Evolutionary conservation across 2,888 invertebrate genomes (phyloP).

Genomic region (Hedya salicella): DNA sequence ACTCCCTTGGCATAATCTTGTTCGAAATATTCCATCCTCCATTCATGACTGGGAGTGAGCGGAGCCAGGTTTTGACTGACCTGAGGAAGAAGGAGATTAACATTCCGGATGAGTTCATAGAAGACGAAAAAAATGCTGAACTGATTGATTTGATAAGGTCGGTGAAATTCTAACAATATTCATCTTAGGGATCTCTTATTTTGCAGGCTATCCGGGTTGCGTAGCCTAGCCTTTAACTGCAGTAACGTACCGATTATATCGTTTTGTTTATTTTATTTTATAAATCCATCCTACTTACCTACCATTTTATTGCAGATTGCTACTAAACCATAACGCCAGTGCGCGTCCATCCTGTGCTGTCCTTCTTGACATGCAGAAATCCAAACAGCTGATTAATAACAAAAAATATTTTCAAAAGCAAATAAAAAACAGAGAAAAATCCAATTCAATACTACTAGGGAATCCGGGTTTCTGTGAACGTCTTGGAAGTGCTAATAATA

Average conservation of each 20-base stretch:
- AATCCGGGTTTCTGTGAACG: neutral
- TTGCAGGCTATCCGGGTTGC: no score
- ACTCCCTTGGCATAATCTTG: constrained; percentile 94
- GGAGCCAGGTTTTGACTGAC: constrained; percentile 90
- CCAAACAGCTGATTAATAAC: neutral
- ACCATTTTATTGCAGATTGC: neutral
- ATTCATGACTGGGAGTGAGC: constrained; percentile 94
- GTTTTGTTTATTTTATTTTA: no score
- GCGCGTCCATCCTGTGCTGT: neutral
- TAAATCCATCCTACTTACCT: no score
- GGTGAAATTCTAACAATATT: neutral
- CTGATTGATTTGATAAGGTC: neutral
- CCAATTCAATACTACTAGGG: neutral
- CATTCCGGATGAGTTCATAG: constrained; percentile 88
- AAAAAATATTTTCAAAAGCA: neutral
- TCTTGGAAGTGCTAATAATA: neutral
- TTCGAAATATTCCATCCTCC: constrained; percentile 98
- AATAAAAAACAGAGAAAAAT: neutral
- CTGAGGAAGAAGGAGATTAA: constrained; percentile 88
- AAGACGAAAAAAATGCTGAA: neutral
- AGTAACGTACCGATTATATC: no score
- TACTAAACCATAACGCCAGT: neutral
- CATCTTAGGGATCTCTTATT: no score
- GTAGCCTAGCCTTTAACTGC: no score
- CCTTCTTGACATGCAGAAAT: neutral